Evolutionary conservation across 2,113 vertebrate genomes (phyloP), one percentile per base, ranked within the genome.

Genomic region (Sterna hirundo): DNA sequence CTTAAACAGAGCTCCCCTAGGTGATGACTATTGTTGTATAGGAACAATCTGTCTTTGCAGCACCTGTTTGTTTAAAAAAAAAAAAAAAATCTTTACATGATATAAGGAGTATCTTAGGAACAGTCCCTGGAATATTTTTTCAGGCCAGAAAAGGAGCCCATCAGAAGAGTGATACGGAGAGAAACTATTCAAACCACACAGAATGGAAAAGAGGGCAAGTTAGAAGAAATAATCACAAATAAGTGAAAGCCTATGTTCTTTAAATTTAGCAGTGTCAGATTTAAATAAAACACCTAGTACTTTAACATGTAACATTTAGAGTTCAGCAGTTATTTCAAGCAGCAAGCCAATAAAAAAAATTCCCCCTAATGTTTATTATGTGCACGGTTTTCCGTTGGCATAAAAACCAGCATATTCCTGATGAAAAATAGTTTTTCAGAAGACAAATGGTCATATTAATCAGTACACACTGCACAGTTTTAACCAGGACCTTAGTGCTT

Each of bases 311-410:
- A 70, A 83, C 19, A 13, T 51, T 77, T 17, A 61, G 68, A 74
- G 42, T 74, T 83, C 40, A 62, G 29, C 58, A 58, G 55, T 83
- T 86, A 81, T 47, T 78, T 92, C 58, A 80, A 96, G 46, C 10
- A 81, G 46, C 34, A 82, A 89, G 20, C 13, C 2, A 2, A 34
- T 49, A 71, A 66, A 40, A 40, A 65, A 52, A 52, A 32, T 3
- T 5, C 4, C 17, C 36, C 9, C 5, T 51, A 17, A 29, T 23
- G 4, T 62, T 88, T 65, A 27, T 49, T 64, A 26, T 0, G 0
- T 47, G 11, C 32, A 66, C 10, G 16, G 13, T 23, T 86, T 92
- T 89, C 14, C 3, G 21, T 44, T 72, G 25, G n/a, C 7, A 32
- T 11, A 52, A 55, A 68, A 92, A 88, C 25, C 13, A 49, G 22